Evolutionary conservation across 1,140 invertebrate species (phyloP), one percentile per base, ranked within the genome.

Genomic region (Micrasema longulum): DNA sequence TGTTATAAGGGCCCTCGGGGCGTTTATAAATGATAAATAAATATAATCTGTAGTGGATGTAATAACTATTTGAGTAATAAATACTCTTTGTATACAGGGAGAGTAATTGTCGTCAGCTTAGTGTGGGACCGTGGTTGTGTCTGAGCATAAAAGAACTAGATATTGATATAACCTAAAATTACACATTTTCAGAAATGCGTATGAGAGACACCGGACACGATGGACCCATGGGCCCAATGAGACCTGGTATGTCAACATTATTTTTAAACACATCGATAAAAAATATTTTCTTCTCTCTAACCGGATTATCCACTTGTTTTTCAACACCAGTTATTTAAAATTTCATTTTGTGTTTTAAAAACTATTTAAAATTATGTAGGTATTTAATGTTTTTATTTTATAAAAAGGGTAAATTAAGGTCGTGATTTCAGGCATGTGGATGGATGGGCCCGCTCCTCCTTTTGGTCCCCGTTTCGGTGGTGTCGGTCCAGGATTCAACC

Each of bases 371-470:
- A 36, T 14, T 36, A 12, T 36, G n/a, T 57, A n/a, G 16, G 20
- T 55, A 52, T 20, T 52, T 20, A 52, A 52, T 18, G 20, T 23
- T 20, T 52, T 18, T 52, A 20, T 52, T 48, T 63, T 50, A 31
- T 63, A 63, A 57, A 41, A 65, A 38, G 0, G 50, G 12, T 31
- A 50, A 3, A 35, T 53, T 16, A 53, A 67, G 12, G n/a, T 67
- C 9, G 12, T 71, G 16, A 36, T 85, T 84, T 53, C 82, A 85
- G 84, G 82, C 43, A 80, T 82, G 5, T 85, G 84, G 84, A 81
- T 84, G 79, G 83, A 85, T 76, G 1, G 79, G 76, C 67, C 70
- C 12, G 26, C 48, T 41, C 69, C 73, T 35, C 67, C 70, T 18
- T 76, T 69, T 62, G 50, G 77, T 72, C 55, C 83, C 0, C 78